phyloP scores from a whole-genome alignment of 1,140 invertebrate species.

The Antheraea mylitta region DNA sequence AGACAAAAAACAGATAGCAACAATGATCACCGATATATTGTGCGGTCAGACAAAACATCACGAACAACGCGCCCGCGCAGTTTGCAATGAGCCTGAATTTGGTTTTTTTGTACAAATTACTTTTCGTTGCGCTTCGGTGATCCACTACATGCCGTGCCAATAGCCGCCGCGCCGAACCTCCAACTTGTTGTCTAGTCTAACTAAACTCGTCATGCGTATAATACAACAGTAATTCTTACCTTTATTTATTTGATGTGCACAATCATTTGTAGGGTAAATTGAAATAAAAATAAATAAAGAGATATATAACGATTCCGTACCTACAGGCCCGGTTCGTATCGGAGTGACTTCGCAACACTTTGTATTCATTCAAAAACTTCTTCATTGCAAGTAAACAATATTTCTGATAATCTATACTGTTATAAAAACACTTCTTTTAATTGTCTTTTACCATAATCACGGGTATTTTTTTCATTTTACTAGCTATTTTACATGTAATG shows the following conservation, averaged over 20 bases:
- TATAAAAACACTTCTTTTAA: neutral
- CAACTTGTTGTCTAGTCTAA: slow-evolving; percentile 42
- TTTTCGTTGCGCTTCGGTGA: slow-evolving; percentile 75
- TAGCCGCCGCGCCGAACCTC: slow-evolving; percentile 32
- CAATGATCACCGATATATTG: slow-evolving; percentile 74
- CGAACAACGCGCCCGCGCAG: slow-evolving; percentile 67
- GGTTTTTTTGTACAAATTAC: slow-evolving; percentile 77
- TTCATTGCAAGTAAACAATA: slow-evolving; percentile 45
- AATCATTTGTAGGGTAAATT: slow-evolving; percentile 29
- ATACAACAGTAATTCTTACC: slow-evolving; percentile 24
- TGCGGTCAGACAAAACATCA: slow-evolving; percentile 77
- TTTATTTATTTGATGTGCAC: slow-evolving; percentile 19
- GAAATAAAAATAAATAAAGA: slow-evolving; percentile 20
- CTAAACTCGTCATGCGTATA: slow-evolving; percentile 34
- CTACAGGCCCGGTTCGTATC: slow-evolving; percentile 39
- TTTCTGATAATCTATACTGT: neutral
- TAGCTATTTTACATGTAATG: neutral
- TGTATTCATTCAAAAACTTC: slow-evolving; percentile 69
- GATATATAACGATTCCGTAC: slow-evolving; percentile 36
- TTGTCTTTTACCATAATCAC: neutral
- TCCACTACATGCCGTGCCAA: slow-evolving; percentile 63
- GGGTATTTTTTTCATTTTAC: neutral
- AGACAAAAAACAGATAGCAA: slow-evolving; percentile 69
- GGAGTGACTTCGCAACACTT: slow-evolving; percentile 43
- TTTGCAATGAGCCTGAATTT: slow-evolving; percentile 75